Percentiles rank a stretch among this genome's conserved stretches.
These are phyloP conservation scores for Salarias fasciatus DNA, from an alignment of 2,797 vertebrate species.

Conservation along the genomic window DNA sequence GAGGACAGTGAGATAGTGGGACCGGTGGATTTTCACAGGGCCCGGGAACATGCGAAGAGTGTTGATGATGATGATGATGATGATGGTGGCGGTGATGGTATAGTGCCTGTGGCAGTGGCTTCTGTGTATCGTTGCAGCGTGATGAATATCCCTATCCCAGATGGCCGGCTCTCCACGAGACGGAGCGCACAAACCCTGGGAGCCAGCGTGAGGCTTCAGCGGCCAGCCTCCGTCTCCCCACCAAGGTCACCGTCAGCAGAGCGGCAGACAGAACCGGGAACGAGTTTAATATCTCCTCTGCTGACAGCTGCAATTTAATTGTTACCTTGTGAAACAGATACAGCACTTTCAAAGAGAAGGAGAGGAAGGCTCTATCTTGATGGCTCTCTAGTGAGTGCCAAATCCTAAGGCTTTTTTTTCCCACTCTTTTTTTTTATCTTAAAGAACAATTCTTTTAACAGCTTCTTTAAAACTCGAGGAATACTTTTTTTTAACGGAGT, in stretches of 20 bases:
- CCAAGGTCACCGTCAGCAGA: conserved; percentile 73
- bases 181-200: conserved; percentile 50
- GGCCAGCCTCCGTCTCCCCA: conserved; percentile 50
- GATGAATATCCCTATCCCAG: conserved; percentile 75
- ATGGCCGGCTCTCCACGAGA: conserved; percentile 73
- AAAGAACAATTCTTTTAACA: conserved; percentile 18
- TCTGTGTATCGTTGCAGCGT: conserved; percentile 48
- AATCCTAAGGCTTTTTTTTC: conserved; percentile 30
- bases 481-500: conserved; percentile 20
- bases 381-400: conserved; percentile 41
- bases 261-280: conserved; percentile 48
- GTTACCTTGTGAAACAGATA: conserved; percentile 74
- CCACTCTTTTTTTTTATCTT: conserved; percentile 20
- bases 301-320: conserved; percentile 78
- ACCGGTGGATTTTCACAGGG: conserved; percentile 54
- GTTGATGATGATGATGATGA: conserved; percentile 44
- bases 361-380: conserved; percentile 53
- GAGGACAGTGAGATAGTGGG: conserved; percentile 38
- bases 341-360: conserved; percentile 47
- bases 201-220: conserved; percentile 58
- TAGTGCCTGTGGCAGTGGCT: conserved; percentile 59
- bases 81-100: conserved; percentile 44
- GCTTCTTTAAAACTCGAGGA: conserved; percentile 23
- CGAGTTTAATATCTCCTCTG: conserved; percentile 69
- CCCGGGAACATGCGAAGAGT: conserved; percentile 59